These are phyloP conservation scores for Capreolus pygargus DNA, from an alignment of 2,113 vertebrate species.

Conservation along the genomic window DNA sequence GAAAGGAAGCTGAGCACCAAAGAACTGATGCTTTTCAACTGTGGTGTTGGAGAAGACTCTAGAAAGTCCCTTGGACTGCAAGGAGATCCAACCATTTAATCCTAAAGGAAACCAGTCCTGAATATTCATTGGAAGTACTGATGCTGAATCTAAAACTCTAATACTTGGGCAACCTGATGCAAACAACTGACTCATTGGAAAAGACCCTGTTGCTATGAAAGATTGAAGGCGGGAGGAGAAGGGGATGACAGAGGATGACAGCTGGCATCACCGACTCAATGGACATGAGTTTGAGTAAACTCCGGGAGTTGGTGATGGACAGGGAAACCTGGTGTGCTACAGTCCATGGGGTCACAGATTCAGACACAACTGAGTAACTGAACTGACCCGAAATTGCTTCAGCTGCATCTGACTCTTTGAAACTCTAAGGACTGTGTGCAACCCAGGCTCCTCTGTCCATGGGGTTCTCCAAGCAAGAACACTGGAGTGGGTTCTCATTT, in stretches of 20 bases:
- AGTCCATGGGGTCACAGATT: background rate
- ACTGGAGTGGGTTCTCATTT: background rate
- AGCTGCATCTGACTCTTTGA: background rate
- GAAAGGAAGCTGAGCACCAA: background rate
- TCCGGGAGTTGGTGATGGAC: background rate
- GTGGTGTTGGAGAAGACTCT: background rate
- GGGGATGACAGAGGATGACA: background rate
- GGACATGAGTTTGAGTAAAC: background rate
- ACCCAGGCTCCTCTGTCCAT: background rate
- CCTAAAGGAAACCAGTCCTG: background rate
- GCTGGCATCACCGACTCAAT: background rate
- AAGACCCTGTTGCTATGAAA: background rate
- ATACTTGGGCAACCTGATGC: background rate
- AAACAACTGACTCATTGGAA: background rate
- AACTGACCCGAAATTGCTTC: background rate
- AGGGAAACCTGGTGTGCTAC: background rate
- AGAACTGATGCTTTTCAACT: background rate
- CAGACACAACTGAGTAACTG: accelerated
- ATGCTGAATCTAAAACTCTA: background rate
- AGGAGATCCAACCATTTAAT: background rate
- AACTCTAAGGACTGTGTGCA: background rate
- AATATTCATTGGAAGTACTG: background rate
- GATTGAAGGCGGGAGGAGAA: background rate
- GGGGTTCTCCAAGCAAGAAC: background rate
- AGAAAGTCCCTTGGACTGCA: background rate